Evolutionary conservation across 2,113 vertebrate genomes (phyloP).

Genomic region (Abramis brama): DNA sequence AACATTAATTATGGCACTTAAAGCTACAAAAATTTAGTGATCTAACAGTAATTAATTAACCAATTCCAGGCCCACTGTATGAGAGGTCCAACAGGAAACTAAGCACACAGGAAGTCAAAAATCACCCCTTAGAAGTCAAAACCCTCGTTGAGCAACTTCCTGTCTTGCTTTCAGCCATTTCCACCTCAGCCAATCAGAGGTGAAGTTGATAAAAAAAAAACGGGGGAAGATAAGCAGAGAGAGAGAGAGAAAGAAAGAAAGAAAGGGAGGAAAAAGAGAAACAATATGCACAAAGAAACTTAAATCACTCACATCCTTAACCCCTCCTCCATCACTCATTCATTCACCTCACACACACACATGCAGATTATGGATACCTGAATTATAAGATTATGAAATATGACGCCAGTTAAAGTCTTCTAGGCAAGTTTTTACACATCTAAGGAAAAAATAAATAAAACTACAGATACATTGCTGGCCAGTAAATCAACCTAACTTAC

Average conservation of each 20-base stretch:
- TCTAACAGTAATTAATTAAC: slow-evolving; percentile 35
- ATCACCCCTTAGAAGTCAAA: slow-evolving; percentile 36
- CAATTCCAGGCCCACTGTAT: slow-evolving; percentile 18
- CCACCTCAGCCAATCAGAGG: slow-evolving; percentile 52
- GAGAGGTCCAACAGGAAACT: slow-evolving; percentile 51
- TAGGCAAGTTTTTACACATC: neutral
- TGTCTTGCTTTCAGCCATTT: slow-evolving; percentile 43
- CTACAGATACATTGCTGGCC: neutral
- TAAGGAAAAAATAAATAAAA: neutral
- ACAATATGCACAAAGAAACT: slow-evolving; percentile 28
- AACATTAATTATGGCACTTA: neutral
- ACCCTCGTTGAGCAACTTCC: slow-evolving; percentile 51
- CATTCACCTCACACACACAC: slow-evolving; percentile 1
- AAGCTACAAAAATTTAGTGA: neutral
- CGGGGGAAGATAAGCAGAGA: slow-evolving; percentile 21
- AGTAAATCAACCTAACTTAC: neutral
- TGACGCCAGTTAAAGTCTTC: neutral
- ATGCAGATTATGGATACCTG: neutral
- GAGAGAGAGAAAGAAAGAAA: neutral
- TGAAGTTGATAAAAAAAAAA: slow-evolving; percentile 3
- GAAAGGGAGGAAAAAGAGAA: slow-evolving; percentile 3
- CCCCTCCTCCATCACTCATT: neutral
- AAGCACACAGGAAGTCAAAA: slow-evolving; percentile 51
- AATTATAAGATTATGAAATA: neutral
- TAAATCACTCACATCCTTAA: slow-evolving; percentile 21